Base-by-base conservation (phyloP, 2,797 vertebrate genomes). In the Fundulus diaphanus region DNA sequence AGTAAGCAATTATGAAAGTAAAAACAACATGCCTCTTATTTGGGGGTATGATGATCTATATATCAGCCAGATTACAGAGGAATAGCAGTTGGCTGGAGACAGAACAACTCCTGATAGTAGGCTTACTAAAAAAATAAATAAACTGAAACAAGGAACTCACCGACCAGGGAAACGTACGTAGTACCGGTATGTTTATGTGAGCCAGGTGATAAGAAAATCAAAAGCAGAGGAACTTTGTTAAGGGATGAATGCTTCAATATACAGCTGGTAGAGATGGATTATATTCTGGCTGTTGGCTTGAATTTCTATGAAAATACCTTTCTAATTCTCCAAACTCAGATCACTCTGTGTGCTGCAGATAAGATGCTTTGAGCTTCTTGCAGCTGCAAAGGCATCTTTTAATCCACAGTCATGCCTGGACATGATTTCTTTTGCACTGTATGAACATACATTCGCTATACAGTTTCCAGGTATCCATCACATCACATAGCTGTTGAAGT, bases 401-500 rank as follows among this genome's bases (percentile, higher is more conserved):
- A 59, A 22, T 11, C 22, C n/a, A 27, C 82, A 69, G 75, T n/a
- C 11, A 70, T 81, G 0, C 76, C 22, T 70, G 63, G 27, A 61
- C 82, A 46, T 81, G 33, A 77, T 48, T 8, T 68, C 48, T 33
- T 48, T 68, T 61, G 78, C 57, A 3, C 70, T 72, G 66, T 72
- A 40, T 86, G 76, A 72, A 79, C 78, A 73, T 71, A 61, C 37
- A 44, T 73, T 49, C 56, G 71, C 65, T 66, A 61, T 5, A 68
- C 75, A 49, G 46, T 74, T 81, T 85, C 76, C 79, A 80, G 67
- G 72, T 70, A 83, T 81, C 37, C 11, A 44, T 89, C 81, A 76
- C 73, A 80, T 86, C 73, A 72, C 13, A 2, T 70, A 77, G 52
- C 82, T 80, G 68, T 61, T 79, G 46, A 80, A 65, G 71, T 74